Conservation (phyloP, 2,888 invertebrate species). For the Ormyrus rosae region DNA sequence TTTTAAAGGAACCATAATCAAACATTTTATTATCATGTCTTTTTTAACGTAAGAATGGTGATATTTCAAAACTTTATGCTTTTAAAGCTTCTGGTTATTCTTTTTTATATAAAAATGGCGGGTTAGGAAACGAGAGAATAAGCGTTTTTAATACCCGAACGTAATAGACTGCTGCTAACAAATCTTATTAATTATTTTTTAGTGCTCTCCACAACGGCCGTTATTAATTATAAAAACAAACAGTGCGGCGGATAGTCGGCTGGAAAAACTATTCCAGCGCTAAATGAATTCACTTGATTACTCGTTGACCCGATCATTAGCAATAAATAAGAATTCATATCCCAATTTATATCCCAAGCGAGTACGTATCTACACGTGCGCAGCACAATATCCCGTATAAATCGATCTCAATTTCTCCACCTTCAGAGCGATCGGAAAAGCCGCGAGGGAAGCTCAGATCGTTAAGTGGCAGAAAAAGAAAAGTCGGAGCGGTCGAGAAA, state of each 20-base stretch:
- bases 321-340: conserved; percentile 50
- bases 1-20: too few species aligned
- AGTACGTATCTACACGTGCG: background rate
- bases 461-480: background rate
- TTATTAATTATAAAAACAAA: conserved; percentile 46
- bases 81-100: too few species aligned
- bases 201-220: background rate
- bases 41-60: too few species aligned
- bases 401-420: conserved; percentile 34
- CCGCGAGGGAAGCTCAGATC: background rate
- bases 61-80: too few species aligned
- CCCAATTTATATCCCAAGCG: background rate
- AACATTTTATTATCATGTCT: too few species aligned
- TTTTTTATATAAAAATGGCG: too few species aligned
- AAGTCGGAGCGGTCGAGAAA: background rate
- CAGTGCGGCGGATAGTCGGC: background rate
- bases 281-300: conserved; percentile 21
- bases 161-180: background rate
- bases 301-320: conserved; percentile 28
- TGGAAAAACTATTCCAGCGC: conserved; percentile 27
- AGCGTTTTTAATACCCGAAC: too few species aligned
- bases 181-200: conserved; percentile 20
- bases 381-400: background rate
- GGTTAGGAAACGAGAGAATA: too few species aligned
- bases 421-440: background rate